Evolutionary conservation across 2,888 invertebrate species (phyloP).

Genomic region (Phortica magna): DNA sequence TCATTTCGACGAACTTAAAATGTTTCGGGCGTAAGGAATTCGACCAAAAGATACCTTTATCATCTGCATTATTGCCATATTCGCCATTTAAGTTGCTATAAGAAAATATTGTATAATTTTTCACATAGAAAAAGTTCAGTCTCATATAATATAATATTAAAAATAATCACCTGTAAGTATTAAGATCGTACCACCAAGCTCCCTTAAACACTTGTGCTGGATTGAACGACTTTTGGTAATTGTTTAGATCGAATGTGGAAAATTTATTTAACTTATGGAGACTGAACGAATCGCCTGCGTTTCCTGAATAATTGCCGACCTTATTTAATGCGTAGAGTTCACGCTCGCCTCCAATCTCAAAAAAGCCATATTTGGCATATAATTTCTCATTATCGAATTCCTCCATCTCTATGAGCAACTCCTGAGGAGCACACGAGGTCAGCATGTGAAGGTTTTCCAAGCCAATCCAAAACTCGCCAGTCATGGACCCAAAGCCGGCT

Average conservation of each 20-base stretch:
- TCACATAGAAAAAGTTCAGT: background rate
- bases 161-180: background rate
- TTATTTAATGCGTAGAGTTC: slow-evolving; percentile 1
- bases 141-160: background rate
- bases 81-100: slow-evolving; percentile 38
- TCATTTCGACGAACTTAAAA: slow-evolving; percentile 36
- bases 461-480: slow-evolving; percentile 23
- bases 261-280: background rate
- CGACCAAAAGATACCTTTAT: slow-evolving; percentile 38
- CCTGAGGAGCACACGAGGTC: background rate
- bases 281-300: background rate
- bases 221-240: background rate
- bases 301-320: background rate
- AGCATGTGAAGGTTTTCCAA: slow-evolving; percentile 1
- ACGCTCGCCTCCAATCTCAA: slow-evolving; percentile 6
- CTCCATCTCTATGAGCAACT: slow-evolving; percentile 2
- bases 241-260: background rate
- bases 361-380: slow-evolving; percentile 14
- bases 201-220: background rate
- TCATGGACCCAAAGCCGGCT: slow-evolving; percentile 5
- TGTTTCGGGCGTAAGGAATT: slow-evolving; percentile 14
- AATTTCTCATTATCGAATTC: background rate
- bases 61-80: slow-evolving; percentile 39
- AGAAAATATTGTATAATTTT: background rate
- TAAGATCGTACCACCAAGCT: background rate